Conservation (phyloP, 2,113 vertebrate species). For the Trachemys scripta region DNA sequence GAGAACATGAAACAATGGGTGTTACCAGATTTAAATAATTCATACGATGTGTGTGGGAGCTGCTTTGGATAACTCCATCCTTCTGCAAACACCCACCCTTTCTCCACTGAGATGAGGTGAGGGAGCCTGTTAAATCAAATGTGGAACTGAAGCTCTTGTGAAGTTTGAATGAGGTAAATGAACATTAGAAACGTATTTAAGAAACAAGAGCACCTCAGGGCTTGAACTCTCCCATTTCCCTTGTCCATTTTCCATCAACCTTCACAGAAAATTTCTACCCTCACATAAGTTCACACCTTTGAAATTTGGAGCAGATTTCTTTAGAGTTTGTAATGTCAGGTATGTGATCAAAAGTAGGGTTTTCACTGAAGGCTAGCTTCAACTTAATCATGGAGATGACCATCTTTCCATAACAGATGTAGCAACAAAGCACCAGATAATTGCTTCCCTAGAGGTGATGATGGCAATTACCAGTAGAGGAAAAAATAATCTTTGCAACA, state of each 20-base stretch:
- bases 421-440: constrained; percentile 21
- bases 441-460: constrained; percentile 18
- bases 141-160: neutral
- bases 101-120: neutral
- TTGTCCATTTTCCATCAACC: neutral
- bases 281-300: neutral
- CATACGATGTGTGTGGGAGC: accelerated
- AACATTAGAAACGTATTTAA: accelerated
- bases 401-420: neutral
- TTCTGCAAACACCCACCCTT: accelerated
- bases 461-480: constrained; percentile 51
- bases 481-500: neutral
- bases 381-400: neutral
- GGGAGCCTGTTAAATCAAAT: neutral
- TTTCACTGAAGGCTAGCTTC: neutral
- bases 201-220: accelerated
- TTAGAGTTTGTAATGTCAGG: neutral
- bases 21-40: neutral
- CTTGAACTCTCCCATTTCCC: accelerated
- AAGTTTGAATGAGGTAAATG: neutral
- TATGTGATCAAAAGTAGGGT: neutral
- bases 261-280: neutral
- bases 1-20: too few relatives aligned
- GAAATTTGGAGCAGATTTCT: neutral
- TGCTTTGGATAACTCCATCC: neutral